Evolutionary conservation across 2,888 invertebrate species (phyloP), one percentile per base, ranked within the genome.

Genomic region (Eledone cirrhosa): DNA sequence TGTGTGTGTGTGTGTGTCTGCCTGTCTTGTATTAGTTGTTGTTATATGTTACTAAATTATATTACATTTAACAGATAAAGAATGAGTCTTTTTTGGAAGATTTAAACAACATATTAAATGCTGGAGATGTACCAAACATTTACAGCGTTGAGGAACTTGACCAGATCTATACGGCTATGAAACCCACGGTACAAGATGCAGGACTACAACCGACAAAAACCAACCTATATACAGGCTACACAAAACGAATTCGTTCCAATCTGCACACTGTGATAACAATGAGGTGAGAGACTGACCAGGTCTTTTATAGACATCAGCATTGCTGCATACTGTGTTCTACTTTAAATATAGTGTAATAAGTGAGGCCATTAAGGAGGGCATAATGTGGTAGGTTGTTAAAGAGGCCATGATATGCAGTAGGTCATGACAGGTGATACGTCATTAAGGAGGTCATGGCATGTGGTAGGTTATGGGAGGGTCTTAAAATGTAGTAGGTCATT

Each of bases 161-260:
- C 83, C 93, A 92, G 86, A 94, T 95, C 82, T 95, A 92, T 90
- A 93, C 93, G 86, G 92, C 93, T 0, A 94, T 95, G 92, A 94
- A 95, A 72, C 94, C 94, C 77, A 92, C 93, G 0, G 94, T 95
- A 0, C 93, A 94, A 88, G 96, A 96, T 90, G 89, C 93, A 85
- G 94, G 95, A 80, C 90, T 96, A 27, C 92, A 93, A 0, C 94
- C 96, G 0, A 96, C 96, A 19, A 95, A 95, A 87, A 95, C 95
- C 5, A 91, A 91, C 84, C 85, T 91, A 80, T 91, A 90, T 85
- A 88, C 91, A 7, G 82, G 87, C 48, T 91, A 89, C 83, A 91
- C 91, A 27, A 91, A 91, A 82, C 83, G 90, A 67, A 90, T 91
- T 22, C 83, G 88, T 19, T 88, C 87, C 78, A 91, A 91, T 82